These are phyloP conservation scores for Smutsia gigantea DNA, from an alignment of 2,797 vertebrate species.

Conservation along the genomic window DNA sequence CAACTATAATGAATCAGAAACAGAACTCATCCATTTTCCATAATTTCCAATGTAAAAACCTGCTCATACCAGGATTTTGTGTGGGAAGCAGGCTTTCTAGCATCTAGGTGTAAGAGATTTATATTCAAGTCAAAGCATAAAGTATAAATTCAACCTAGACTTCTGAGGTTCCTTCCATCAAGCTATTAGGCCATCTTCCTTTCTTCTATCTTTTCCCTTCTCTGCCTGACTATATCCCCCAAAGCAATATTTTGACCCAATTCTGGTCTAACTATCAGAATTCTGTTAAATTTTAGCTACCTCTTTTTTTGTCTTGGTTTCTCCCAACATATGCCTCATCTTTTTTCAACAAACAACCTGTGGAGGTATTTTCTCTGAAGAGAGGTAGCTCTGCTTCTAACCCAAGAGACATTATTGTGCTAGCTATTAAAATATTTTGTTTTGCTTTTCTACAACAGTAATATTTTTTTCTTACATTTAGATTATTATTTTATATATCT, in stretches of 20 bases:
- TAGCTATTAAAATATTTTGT: background rate
- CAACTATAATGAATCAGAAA: background rate
- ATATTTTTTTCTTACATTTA: background rate
- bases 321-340: background rate
- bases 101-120: background rate
- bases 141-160: background rate
- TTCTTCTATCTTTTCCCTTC: background rate
- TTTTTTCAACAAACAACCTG: background rate
- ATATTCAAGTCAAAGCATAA: background rate
- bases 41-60: background rate
- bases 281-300: background rate
- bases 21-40: background rate
- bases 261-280: background rate
- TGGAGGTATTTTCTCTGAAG: background rate
- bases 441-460: background rate
- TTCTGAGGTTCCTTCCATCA: background rate
- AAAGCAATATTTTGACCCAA: background rate
- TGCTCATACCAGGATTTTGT: background rate
- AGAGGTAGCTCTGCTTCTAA: background rate
- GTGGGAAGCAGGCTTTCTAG: background rate
- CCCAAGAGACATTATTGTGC: background rate
- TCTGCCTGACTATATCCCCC: background rate
- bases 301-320: background rate
- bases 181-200: background rate
- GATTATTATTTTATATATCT: background rate